phyloP scores from a whole-genome alignment of 2,888 invertebrate species.

The Eupelmus urozonus region DNA sequence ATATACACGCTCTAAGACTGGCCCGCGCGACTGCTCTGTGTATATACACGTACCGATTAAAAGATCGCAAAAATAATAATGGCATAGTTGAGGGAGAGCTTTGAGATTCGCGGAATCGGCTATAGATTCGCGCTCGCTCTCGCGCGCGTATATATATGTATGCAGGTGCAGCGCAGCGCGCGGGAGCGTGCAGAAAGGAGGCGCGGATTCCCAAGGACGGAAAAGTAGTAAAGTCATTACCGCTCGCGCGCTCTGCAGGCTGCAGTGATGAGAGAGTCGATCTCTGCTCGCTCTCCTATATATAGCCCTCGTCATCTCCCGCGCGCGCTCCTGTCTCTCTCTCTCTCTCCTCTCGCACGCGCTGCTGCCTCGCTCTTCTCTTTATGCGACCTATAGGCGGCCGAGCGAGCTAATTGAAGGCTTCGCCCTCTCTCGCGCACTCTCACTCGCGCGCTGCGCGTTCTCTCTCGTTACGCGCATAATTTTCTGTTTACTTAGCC shows the following conservation, averaged over 20 bases:
- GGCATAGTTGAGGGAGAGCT: conserved; percentile 28
- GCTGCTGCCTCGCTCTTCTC: too few species aligned
- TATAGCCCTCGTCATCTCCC: conserved; percentile 24
- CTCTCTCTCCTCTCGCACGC: background rate
- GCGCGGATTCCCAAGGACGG: conserved; percentile 46
- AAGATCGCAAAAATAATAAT: conserved; percentile 46
- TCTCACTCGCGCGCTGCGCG: background rate
- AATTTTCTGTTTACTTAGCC: conserved; percentile 46
- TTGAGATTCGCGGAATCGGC: conserved; percentile 40
- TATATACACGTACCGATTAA: conserved; percentile 13
- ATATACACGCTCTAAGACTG: conserved; percentile 53
- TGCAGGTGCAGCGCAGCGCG: background rate
- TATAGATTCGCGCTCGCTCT: conserved; percentile 28
- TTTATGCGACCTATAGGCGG: too few species aligned
- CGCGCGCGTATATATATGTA: background rate
- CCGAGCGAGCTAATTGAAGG: too few species aligned
- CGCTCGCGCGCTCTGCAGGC: conserved; percentile 43
- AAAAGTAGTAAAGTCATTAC: conserved; percentile 51
- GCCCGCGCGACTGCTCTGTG: background rate
- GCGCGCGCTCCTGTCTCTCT: background rate
- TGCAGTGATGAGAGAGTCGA: conserved; percentile 24
- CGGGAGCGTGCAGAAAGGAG: background rate
- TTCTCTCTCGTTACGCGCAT: conserved; percentile 32
- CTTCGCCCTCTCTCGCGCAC: conserved; percentile 10
- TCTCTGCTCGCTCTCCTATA: background rate